Conservation (phyloP, 2,888 invertebrate genomes). For the Coenonympha arcania region DNA sequence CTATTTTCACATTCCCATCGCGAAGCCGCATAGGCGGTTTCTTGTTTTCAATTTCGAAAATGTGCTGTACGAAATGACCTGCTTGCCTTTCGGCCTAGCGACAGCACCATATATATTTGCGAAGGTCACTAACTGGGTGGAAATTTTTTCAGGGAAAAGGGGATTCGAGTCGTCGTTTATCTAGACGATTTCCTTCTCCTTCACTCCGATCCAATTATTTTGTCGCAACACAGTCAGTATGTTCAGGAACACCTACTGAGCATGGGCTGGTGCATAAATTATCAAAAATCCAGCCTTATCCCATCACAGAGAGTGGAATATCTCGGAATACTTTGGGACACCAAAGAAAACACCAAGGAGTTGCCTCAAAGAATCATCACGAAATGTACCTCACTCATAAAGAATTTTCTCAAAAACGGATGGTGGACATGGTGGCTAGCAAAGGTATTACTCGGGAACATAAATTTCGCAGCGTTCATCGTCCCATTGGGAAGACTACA, state of each 20-base stretch:
- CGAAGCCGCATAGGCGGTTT: neutral
- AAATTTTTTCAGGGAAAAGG: neutral
- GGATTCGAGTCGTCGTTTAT: neutral
- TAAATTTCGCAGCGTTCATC: too few species aligned
- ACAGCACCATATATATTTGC: neutral
- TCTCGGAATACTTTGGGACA: too few species aligned
- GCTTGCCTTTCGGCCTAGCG: neutral
- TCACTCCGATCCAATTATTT: neutral
- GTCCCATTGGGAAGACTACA: too few species aligned
- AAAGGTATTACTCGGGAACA: too few species aligned
- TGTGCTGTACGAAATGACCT: neutral
- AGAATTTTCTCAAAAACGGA: neutral
- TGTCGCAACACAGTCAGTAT: neutral
- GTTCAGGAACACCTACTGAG: neutral
- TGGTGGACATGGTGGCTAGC: too few species aligned
- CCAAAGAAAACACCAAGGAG: too few species aligned
- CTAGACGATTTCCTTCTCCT: neutral
- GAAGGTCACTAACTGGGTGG: neutral
- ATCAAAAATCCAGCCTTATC: too few species aligned
- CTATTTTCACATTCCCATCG: neutral
- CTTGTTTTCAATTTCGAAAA: neutral
- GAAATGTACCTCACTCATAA: too few species aligned
- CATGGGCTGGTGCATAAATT: neutral
- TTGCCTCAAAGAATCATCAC: too few species aligned
- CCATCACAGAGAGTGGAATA: too few species aligned